Evolutionary conservation across 2,888 invertebrate genomes (phyloP).

Genomic region (Amphipyra berbera): DNA sequence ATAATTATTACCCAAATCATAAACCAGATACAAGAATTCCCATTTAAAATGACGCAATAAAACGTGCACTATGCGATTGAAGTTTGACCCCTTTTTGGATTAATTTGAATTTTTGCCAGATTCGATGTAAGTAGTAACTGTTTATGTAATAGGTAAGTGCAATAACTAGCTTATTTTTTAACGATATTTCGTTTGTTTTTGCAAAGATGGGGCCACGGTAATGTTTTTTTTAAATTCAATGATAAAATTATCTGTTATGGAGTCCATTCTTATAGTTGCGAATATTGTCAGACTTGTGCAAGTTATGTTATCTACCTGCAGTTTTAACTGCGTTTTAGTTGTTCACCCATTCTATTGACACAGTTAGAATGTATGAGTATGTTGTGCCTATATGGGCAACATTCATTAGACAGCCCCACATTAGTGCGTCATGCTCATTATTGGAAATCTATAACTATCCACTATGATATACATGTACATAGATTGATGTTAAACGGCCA

Average conservation of each 20-base stretch:
- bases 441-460: constrained; percentile 44
- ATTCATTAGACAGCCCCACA: constrained; percentile 49
- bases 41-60: constrained; percentile 73
- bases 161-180: constrained; percentile 16
- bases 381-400: constrained; percentile 42
- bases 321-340: constrained; percentile 20
- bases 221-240: not conserved
- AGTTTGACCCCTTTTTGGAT: constrained; percentile 65
- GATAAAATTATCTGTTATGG: not conserved
- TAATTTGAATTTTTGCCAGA: constrained; percentile 52
- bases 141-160: constrained; percentile 10
- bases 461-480: constrained; percentile 24
- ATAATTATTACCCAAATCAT: constrained; percentile 74
- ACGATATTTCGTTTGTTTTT: not conserved
- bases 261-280: not conserved
- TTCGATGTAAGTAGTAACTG: constrained; percentile 38
- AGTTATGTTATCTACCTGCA: constrained; percentile 35
- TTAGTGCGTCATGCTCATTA: constrained; percentile 50
- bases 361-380: constrained; percentile 41
- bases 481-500: constrained; percentile 1
- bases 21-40: constrained; percentile 73
- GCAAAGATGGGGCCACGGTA: not conserved
- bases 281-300: constrained; percentile 16
- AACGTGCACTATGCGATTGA: constrained; percentile 65
- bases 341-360: constrained; percentile 54